Evolutionary conservation across 2,113 vertebrate species (phyloP), one percentile per base, ranked within the genome.

Genomic region (Pica pica): DNA sequence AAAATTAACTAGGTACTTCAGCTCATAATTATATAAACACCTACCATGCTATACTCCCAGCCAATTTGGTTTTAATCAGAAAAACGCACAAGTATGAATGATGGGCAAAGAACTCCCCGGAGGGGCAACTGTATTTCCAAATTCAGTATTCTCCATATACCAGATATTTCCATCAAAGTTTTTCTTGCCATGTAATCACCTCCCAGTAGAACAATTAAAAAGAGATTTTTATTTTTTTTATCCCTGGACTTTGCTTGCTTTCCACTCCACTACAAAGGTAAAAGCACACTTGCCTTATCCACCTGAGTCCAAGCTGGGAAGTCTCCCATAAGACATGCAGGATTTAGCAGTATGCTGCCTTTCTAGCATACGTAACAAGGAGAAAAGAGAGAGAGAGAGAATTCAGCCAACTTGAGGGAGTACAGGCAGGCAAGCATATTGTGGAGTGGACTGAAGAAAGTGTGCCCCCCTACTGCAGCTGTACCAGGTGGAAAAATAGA

Each of bases 131-230:
- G 37, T 79, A 55, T 93, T 97, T 97, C 86, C 87, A 96, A 89
- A 97, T 75, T 92, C 84, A 95, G 84, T 90, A 79, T 95, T 94
- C 93, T 95, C 95, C 67, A 74, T 75, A 70, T 79, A 91, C 68
- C 73, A 64, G 70, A 63, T 94, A 90, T 97, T 96, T 97, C 95
- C 95, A 95, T 88, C 80, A 86, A 87, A 61, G 89, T 91, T 97
- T 85, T 97, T 91, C 95, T 97, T 95, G 93, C 96, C 93, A 97
- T 73, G 81, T 96, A 97, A 97, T 98, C 94, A 97, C 73, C 65
- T 98, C 98, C 95, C 97, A 97, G 89, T 52, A 97, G 98, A 96
- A 98, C 93, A 98, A 98, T 98, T 98, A 98, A 96, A 94, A 92
- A 91, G 68, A 67, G 26, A 13, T 20, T 56, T 44, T 92, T 94